Evolutionary conservation across 2,888 invertebrate genomes (phyloP), one percentile per base, ranked within the genome.

Genomic region (Phlogophora meticulosa): DNA sequence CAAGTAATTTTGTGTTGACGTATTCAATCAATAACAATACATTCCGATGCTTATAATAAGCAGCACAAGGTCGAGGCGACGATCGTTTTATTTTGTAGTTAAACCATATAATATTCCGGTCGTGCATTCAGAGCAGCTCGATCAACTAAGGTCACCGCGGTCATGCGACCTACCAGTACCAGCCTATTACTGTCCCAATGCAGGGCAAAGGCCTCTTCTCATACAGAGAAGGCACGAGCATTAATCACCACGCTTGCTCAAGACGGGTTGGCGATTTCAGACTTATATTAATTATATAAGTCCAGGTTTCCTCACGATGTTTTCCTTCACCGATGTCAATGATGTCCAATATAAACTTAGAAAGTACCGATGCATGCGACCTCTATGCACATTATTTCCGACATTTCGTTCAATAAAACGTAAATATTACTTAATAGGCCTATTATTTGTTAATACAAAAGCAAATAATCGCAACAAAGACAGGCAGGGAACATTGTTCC

Each of bases 401-500:
- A 43, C 36, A 40, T 49, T 57, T 51, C 55, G 52, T 45, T 45
- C 36, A 71, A 65, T 22, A 69, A 65, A 58, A 64, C 70, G 66
- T 57, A 80, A 68, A 52, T 68, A 63, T 66, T 68, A 42, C 22
- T 36, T 32, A 49, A 72, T 32, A 68, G 34, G 22, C 55, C 62
- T 52, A 72, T 68, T 75, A 72, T 67, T 65, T 43, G 42, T 42
- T n/a, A 46, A 67, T 70, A 63, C 72, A 69, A 73, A 59, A 78
- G 60, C 70, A 48, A 68, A 81, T 68, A 76, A 49, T 61, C 61
- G 62, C 65, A 77, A 83, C 81, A 84, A 77, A 82, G 78, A 48
- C 78, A 76, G 64, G 65, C 73, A 72, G 72, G 82, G 77, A 78
- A 80, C 83, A 78, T 76, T 75, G 74, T 78, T 70, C 71, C 55